Evolutionary conservation across 2,797 vertebrate genomes (phyloP), one percentile per base, ranked within the genome.

Genomic region (Chaenodraco wilsoni): DNA sequence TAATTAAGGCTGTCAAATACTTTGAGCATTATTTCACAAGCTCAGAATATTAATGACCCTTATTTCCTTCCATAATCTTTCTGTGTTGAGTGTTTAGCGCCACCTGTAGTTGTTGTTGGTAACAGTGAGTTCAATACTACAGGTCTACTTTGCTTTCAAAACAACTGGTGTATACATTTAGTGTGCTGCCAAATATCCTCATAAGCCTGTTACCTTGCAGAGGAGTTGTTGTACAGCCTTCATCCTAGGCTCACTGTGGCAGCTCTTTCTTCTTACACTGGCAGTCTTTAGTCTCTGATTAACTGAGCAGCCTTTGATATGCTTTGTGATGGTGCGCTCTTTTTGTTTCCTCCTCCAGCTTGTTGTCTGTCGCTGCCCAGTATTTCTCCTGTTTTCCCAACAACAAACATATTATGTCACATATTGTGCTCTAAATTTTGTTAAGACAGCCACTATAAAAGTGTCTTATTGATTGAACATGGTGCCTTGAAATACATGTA

Each of bases 401-500:
- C 58, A 60, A 43, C 19, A 65, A 76, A 70, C 54, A 59, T 77
- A 72, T 44, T 43, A 11, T 27, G 63, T 66, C 44, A 48, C 57
- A 59, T 70, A 23, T 58, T 72, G 40, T 49, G 44, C 71, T 74
- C 5, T 15, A 51, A 40, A 63, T 31, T 14, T 31, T 72, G 49
- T 49, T 4, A 45, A 31, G 5, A 12, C 65, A 21, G 51, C 19
- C 17, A 52, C 33, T 74, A 17, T 51, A 40, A 62, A 31, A 27
- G 23, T 40, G 54, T 62, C 13, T 68, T 52, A 46, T 48, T 33
- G 65, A 44, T 37, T 72, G 70, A 62, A 65, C 55, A 31, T 69
- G 50, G 27, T 78, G 62, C 49, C 7, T 54, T 62, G 33, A 55
- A 79, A 67, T 33, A 76, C 19, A 65, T 76, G 66, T 51, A 54